These are phyloP conservation scores for Chalcosyrphus nemorum DNA, from an alignment of 2,888 invertebrate species.

Conservation along the genomic window DNA sequence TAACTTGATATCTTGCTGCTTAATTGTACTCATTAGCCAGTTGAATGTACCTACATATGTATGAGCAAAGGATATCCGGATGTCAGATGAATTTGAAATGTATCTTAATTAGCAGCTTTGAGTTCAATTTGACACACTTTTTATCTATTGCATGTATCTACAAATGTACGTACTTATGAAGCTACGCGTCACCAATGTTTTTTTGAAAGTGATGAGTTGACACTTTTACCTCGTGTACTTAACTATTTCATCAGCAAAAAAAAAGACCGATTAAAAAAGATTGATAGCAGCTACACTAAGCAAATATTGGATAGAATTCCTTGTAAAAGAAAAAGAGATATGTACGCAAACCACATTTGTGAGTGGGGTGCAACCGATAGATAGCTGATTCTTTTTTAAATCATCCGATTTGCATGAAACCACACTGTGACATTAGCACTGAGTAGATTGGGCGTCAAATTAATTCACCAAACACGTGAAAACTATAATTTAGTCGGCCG, in stretches of 20 bases:
- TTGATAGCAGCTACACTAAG: not conserved
- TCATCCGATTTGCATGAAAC: not conserved
- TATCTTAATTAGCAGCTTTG: not conserved
- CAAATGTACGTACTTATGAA: not conserved
- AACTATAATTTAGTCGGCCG: not conserved
- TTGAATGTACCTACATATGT: not conserved
- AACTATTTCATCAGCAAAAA: constrained; percentile 32
- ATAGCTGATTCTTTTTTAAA: not conserved
- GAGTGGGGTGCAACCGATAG: not conserved
- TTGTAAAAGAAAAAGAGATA: constrained; percentile 1
- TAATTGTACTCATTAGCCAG: constrained; percentile 1
- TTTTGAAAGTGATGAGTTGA: constrained; percentile 45
- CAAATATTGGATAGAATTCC: not conserved
- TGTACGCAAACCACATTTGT: not conserved
- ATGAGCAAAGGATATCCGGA: not conserved
- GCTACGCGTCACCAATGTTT: not conserved
- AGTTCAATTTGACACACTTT: not conserved
- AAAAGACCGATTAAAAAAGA: constrained; percentile 4
- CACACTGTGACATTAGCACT: not conserved
- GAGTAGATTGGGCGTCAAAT: not conserved
- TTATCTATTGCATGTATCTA: not conserved
- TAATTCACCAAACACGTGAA: not conserved
- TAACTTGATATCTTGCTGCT: not conserved
- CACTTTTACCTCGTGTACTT: not conserved
- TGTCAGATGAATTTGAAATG: not conserved